These are phyloP conservation scores for Leptobrachium leishanense DNA, from an alignment of 2,113 vertebrate genomes.

Conservation along the genomic window DNA sequence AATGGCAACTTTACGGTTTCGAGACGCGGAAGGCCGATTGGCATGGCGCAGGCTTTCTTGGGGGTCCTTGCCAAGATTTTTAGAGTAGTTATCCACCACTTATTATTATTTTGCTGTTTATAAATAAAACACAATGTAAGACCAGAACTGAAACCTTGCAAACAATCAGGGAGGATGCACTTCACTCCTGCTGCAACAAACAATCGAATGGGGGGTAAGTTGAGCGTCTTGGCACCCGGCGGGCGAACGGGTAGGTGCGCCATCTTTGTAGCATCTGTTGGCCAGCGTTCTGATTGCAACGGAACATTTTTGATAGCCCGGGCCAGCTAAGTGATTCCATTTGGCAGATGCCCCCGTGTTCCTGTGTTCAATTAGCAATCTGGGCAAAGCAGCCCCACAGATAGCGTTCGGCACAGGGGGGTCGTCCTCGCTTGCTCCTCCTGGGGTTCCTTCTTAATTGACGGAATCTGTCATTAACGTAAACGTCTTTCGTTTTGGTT, in stretches of 20 bases:
- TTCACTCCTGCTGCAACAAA: no score
- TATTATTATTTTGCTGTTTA: no score
- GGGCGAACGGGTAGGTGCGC: background rate
- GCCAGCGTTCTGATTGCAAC: constrained; percentile 25
- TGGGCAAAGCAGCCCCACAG: constrained; percentile 28
- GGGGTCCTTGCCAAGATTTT: no score
- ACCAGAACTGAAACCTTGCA: no score
- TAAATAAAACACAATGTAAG: no score
- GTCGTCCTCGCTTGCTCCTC: background rate
- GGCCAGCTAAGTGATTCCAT: constrained; percentile 6
- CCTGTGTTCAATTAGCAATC: constrained; percentile 27
- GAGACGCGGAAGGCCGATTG: no score
- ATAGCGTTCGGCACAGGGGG: constrained; percentile 6
- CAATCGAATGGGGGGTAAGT: no score
- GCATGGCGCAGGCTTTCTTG: no score
- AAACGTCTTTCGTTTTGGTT: background rate
- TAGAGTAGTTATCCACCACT: no score
- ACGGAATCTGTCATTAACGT: background rate
- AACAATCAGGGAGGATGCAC: no score
- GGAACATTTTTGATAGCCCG: constrained; percentile 38
- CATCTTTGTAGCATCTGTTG: constrained; percentile 25
- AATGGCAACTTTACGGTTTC: no score
- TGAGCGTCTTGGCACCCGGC: background rate
- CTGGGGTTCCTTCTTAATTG: background rate
- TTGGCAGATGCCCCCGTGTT: constrained; percentile 20